These are phyloP conservation scores for Chiroxiphia lanceolata DNA, from an alignment of 2,797 vertebrate genomes.

Conservation along the genomic window DNA sequence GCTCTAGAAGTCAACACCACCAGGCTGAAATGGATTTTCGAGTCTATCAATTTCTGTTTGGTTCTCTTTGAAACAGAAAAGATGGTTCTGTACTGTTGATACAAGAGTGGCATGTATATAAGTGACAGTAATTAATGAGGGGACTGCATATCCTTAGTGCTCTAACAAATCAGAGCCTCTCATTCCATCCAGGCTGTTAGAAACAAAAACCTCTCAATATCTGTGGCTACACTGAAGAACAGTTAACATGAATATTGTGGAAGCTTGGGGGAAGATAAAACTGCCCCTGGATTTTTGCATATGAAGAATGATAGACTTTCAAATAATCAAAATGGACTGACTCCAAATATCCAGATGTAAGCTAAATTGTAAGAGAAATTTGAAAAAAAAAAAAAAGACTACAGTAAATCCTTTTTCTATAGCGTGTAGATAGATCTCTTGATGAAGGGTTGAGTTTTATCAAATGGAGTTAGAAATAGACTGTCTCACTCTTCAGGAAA, in stretches of 20 bases:
- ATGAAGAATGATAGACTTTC: not conserved
- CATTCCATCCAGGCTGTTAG: not conserved
- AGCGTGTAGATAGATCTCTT: not conserved
- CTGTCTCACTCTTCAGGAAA: not conserved
- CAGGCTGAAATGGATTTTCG: not conserved
- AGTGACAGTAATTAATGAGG: not conserved
- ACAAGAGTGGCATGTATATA: not conserved
- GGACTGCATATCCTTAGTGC: not conserved
- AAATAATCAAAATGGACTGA: not conserved
- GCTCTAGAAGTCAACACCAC: not conserved
- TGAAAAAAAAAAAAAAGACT: not conserved
- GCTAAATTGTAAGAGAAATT: not conserved
- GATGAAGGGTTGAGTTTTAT: not conserved
- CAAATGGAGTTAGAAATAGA: not conserved
- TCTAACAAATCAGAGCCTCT: not conserved
- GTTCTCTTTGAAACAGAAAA: not conserved
- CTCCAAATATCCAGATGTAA: not conserved
- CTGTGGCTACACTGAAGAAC: not conserved
- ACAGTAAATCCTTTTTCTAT: not conserved
- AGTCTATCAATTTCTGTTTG: not conserved
- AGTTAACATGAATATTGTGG: not conserved
- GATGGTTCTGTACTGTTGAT: not conserved
- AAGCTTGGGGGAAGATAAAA: not conserved
- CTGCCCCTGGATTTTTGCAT: not conserved
- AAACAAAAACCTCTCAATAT: not conserved